These are phyloP conservation scores for Rhyzopertha dominica DNA, from an alignment of 1,140 invertebrate genomes.

Conservation along the genomic window DNA sequence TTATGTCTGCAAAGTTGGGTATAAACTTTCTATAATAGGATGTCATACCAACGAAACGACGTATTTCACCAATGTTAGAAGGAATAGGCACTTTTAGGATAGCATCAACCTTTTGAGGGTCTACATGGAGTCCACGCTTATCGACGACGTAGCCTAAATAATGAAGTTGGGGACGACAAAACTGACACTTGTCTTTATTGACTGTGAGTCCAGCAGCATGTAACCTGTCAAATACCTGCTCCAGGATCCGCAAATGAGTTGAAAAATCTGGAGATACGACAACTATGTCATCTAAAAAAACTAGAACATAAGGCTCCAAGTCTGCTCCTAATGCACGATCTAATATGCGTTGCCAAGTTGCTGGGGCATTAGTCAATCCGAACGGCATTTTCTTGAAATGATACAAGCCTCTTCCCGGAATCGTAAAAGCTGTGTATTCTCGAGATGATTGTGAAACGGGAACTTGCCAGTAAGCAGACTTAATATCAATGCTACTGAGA, in stretches of 20 bases:
- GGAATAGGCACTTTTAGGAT: too few relatives aligned
- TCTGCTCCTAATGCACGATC: conserved; percentile 29
- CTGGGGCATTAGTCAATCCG: conserved; percentile 27
- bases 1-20: too few relatives aligned
- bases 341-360: conserved; percentile 22
- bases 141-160: too few relatives aligned
- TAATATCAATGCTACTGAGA: conserved; percentile 34
- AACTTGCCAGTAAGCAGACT: conserved; percentile 37
- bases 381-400: conserved; percentile 34
- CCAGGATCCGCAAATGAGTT: conserved; percentile 29
- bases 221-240: conserved; percentile 21
- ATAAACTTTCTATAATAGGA: too few relatives aligned
- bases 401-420: conserved; percentile 30
- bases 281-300: conserved; percentile 38
- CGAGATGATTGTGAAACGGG: conserved; percentile 24
- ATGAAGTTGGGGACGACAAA: too few relatives aligned
- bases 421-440: conserved; percentile 36
- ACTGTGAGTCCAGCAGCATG: conserved; percentile 28
- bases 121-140: too few relatives aligned
- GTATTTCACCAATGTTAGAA: too few relatives aligned
- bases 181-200: too few relatives aligned
- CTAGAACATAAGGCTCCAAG: conserved; percentile 18
- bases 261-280: conserved; percentile 29
- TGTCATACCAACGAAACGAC: too few relatives aligned
- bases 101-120: too few relatives aligned